Percentiles rank a stretch among this genome's conserved stretches.
These are phyloP conservation scores for Triops cancriformis DNA, from an alignment of 1,140 invertebrate species.

Conservation along the genomic window DNA sequence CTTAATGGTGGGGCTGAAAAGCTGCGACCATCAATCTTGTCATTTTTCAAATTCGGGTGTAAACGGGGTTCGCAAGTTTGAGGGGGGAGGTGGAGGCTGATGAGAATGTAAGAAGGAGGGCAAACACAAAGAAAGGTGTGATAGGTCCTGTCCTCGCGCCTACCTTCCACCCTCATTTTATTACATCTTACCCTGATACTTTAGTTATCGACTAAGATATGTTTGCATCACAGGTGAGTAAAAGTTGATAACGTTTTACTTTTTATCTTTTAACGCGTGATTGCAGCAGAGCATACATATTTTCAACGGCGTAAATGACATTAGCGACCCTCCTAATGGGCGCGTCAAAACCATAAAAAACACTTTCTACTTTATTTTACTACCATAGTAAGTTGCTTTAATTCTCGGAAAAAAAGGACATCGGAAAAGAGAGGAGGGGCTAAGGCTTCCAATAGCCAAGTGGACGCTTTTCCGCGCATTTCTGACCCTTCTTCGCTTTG, in stretches of 20 bases:
- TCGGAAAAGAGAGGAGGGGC: not conserved
- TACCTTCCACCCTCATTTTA: not conserved
- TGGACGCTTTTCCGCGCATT: too few relatives aligned
- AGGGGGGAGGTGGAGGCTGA: slow-evolving; percentile 7
- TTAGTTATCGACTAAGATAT: not conserved
- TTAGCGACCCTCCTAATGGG: not conserved
- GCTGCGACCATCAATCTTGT: not conserved
- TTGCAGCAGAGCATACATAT: not conserved
- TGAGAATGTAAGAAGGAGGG: not conserved
- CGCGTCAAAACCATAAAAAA: not conserved
- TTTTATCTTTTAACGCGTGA: not conserved
- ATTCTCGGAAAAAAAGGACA: not conserved
- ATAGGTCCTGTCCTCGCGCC: not conserved
- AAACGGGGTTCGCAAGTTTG: not conserved
- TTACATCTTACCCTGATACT: not conserved
- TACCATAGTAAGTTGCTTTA: not conserved
- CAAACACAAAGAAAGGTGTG: too few relatives aligned
- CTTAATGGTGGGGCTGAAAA: not conserved
- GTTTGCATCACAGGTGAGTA: not conserved
- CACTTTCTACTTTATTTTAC: not conserved
- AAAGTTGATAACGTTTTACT: not conserved
- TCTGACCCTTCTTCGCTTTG: too few relatives aligned
- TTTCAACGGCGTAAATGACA: not conserved
- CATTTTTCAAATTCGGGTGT: not conserved
- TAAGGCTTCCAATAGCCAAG: too few relatives aligned